Evolutionary conservation across 2,797 vertebrate species (phyloP).

Genomic region (Morus bassanus): DNA sequence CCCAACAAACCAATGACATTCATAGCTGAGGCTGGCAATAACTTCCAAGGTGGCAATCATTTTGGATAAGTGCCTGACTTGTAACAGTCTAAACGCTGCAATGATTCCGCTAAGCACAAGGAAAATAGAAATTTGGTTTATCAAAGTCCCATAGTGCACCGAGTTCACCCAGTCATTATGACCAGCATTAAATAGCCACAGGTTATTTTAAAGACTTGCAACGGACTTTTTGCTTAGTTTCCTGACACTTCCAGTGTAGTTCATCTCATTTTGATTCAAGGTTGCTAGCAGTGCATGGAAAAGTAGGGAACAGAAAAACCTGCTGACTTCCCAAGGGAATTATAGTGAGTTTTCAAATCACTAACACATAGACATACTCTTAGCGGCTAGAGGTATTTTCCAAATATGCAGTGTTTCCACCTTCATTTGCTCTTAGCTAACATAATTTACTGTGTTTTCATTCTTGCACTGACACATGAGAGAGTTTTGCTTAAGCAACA

Average conservation of each 20-base stretch:
- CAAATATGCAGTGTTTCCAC: not conserved
- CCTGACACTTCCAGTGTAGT: not conserved
- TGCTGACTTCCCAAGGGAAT: not conserved
- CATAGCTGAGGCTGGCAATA: conserved; percentile 7
- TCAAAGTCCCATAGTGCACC: not conserved
- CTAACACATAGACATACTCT: not conserved
- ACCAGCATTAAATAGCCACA: not conserved
- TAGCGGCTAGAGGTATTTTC: not conserved
- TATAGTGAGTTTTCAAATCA: not conserved
- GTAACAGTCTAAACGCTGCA: not conserved
- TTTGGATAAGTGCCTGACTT: conserved; percentile 36
- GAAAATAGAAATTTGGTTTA: not conserved
- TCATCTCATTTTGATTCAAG: not conserved
- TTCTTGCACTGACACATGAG: not conserved
- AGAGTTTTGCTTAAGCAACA: not conserved
- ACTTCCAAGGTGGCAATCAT: conserved; percentile 39
- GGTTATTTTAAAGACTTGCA: not conserved
- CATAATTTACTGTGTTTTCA: not conserved
- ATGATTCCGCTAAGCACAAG: not conserved
- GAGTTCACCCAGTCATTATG: not conserved
- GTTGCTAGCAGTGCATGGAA: not conserved
- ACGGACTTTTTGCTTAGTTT: not conserved
- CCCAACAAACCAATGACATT: conserved; percentile 36
- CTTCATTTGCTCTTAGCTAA: not conserved
- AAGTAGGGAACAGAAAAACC: not conserved